phyloP scores from a whole-genome alignment of 2,888 invertebrate genomes.

The Halocaridina rubra region DNA sequence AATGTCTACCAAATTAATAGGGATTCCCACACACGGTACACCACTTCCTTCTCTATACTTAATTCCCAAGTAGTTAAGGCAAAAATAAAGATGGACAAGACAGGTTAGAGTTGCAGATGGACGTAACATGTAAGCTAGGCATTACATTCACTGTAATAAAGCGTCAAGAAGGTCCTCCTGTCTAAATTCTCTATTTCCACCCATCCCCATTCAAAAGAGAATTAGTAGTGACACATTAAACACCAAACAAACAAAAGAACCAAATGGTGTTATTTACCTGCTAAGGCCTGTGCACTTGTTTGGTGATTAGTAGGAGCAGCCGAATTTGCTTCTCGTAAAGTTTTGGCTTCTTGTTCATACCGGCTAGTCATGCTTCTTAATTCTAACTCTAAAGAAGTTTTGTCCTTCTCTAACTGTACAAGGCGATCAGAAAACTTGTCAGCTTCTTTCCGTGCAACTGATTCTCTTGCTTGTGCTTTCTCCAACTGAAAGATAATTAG shows the following conservation, averaged over 20 bases:
- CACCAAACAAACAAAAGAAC: too few relatives aligned
- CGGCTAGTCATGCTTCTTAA: constrained; percentile 84
- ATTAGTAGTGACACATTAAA: too few relatives aligned
- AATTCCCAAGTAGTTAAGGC: neutral
- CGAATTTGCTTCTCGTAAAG: constrained; percentile 90
- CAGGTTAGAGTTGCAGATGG: neutral
- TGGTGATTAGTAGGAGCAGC: constrained; percentile 84
- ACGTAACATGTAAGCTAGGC: too few relatives aligned
- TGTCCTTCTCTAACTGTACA: constrained; percentile 87
- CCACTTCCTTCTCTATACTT: too few relatives aligned
- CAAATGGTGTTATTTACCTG: constrained; percentile 3
- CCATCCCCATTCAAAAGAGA: neutral
- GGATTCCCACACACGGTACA: neutral
- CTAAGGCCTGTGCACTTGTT: constrained; percentile 70
- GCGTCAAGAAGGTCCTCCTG: too few relatives aligned
- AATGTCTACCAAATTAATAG: too few relatives aligned
- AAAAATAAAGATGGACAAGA: neutral
- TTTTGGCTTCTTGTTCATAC: constrained; percentile 76
- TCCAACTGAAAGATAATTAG: constrained; percentile 71
- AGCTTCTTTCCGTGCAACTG: constrained; percentile 79
- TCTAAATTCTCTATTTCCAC: neutral
- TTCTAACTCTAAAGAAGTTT: constrained; percentile 85
- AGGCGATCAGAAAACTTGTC: constrained; percentile 83
- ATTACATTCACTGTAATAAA: too few relatives aligned
- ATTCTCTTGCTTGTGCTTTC: constrained; percentile 76